Conservation (phyloP, 2,888 invertebrate species). For the Eupeodes latifasciatus region DNA sequence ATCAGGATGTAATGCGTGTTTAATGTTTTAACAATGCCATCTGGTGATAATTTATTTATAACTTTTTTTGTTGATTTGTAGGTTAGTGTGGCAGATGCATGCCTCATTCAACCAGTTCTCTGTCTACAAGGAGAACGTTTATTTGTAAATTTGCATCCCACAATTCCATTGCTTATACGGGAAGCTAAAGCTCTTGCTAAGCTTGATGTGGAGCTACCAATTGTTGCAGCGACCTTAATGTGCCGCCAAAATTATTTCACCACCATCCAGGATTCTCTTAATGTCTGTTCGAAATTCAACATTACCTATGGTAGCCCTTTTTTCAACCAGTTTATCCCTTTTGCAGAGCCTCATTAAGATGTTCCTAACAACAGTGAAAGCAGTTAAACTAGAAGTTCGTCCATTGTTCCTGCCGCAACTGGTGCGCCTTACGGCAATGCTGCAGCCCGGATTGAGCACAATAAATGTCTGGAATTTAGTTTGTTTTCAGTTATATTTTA, state of each 20-base stretch:
- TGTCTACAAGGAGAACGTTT: constrained; percentile 86
- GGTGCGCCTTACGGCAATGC: constrained; percentile 91
- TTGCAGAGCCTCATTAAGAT: constrained; percentile 90
- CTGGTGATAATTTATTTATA: background rate
- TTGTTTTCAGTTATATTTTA: constrained; percentile 6
- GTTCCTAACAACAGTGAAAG: constrained; percentile 89
- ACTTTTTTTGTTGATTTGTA: constrained; percentile 40
- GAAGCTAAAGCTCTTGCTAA: constrained; percentile 94
- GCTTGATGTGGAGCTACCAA: constrained; percentile 91
- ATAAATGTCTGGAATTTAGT: constrained; percentile 85
- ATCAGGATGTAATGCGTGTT: constrained; percentile 88
- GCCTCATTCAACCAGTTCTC: constrained; percentile 82
- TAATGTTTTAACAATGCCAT: background rate
- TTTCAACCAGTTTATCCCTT: constrained; percentile 1
- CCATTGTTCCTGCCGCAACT: constrained; percentile 95
- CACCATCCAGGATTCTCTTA: constrained; percentile 90
- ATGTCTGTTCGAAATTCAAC: constrained; percentile 84
- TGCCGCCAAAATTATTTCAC: constrained; percentile 91
- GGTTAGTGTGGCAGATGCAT: constrained; percentile 83
- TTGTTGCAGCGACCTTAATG: constrained; percentile 91
- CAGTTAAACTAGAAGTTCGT: constrained; percentile 94
- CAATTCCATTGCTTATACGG: constrained; percentile 90
- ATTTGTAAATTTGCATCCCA: constrained; percentile 91
- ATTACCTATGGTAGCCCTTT: background rate
- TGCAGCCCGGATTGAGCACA: constrained; percentile 91